Evolutionary conservation across 1,140 invertebrate species (phyloP).

Genomic region (Bradysia coprophila): DNA sequence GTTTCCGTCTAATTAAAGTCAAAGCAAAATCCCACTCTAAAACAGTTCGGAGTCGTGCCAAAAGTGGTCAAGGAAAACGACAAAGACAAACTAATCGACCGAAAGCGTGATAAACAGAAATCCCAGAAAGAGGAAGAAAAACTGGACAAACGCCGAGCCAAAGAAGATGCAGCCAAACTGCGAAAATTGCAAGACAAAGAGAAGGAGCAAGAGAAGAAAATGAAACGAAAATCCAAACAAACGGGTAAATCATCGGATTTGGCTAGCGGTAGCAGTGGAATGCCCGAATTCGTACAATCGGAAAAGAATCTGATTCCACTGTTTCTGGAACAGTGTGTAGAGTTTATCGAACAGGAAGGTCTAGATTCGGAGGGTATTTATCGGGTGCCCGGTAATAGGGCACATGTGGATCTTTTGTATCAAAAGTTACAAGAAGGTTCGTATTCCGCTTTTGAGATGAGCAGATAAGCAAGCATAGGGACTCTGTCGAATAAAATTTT

Average conservation of each 20-base stretch:
- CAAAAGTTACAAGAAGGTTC: conserved; percentile 79
- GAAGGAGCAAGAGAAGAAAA: conserved; percentile 55
- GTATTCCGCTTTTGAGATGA: conserved; percentile 1
- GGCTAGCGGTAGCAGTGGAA: conserved; percentile 24
- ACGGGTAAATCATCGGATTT: conserved; percentile 25
- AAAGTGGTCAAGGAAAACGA: conserved; percentile 38
- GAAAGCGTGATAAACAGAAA: conserved; percentile 52
- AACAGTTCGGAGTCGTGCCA: conserved; percentile 36
- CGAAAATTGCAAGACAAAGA: conserved; percentile 51
- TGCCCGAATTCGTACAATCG: conserved; percentile 39
- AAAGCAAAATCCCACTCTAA: too few relatives aligned
- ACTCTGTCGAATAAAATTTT: too few relatives aligned
- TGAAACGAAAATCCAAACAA: conserved; percentile 41
- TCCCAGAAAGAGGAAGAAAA: conserved; percentile 57
- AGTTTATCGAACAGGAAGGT: conserved; percentile 88
- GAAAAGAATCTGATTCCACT: conserved; percentile 70
- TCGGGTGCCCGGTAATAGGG: conserved; percentile 83
- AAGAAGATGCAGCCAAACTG: conserved; percentile 44
- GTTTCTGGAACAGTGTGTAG: conserved; percentile 87
- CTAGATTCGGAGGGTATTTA: conserved; percentile 92
- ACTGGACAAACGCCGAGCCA: conserved; percentile 46
- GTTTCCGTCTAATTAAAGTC: not conserved
- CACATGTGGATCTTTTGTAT: conserved; percentile 85
- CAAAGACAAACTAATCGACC: conserved; percentile 34
- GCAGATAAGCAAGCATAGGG: too few relatives aligned